Base-by-base conservation (phyloP, 2,888 invertebrate genomes). In the Onthophagus sagittarius region DNA sequence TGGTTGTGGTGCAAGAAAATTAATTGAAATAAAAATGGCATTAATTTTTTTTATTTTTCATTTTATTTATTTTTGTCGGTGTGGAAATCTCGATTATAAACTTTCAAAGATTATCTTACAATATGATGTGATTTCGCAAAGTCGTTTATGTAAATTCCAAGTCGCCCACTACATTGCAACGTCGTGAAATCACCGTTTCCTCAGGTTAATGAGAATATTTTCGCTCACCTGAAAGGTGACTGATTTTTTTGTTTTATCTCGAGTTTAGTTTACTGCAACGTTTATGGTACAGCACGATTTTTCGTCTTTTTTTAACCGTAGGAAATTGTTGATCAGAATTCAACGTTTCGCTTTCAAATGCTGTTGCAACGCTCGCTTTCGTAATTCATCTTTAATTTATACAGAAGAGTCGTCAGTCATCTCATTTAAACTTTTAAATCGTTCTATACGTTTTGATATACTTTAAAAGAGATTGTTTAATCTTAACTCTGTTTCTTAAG, bases 191-290 rank as follows among this genome's bases (percentile, higher is more conserved):
- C 67, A 32, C 67, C 32, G 23, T 23, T 67, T 67, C 23, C 67
- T 67, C 32, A 67, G 32, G 31, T 67, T 67, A 67, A 67, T 67
- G 67, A 67, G 67, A 23, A 67, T 67, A 67, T 67, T 67, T 67
- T 67, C 67, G 67, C 67, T n/a, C 31, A 15, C 15, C 15, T n/a
- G 13, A 67, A 67, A 67, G 67, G 67, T 67, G 67, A 67, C 67
- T 11, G 67, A 67, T 67, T 67, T 67, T 67, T 67, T 23, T 23
- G 23, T 11, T 9, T 53, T 9, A 67, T 15, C 39, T 7, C 39
- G 39, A 53, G 39, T 53, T 53, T 53, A 23, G 23, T 23, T 23
- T 23, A 23, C 23, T 23, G 64, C 64, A 5, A n/a, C 31, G 31
- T 67, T 67, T 67, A 67, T 23, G 67, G 67, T 23, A 23, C n/a